These are phyloP conservation scores for Triplophysa tibetana DNA, from an alignment of 2,113 vertebrate genomes.

Conservation along the genomic window DNA sequence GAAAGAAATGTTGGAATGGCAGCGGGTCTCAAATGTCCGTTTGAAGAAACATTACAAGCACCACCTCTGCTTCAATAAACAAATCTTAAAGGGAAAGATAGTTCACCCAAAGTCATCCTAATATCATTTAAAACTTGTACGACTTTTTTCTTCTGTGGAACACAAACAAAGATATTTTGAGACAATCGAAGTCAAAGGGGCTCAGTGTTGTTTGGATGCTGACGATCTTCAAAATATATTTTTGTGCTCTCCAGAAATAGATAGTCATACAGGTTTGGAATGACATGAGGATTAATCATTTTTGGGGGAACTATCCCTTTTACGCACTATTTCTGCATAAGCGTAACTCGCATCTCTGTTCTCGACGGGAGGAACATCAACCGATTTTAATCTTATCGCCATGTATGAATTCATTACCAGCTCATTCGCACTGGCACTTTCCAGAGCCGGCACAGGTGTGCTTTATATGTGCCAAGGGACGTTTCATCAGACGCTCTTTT, in stretches of 20 bases:
- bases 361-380: not conserved
- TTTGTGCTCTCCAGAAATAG: too few relatives aligned
- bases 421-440: slow-evolving; percentile 41
- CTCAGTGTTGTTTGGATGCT: too few relatives aligned
- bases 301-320: too few relatives aligned
- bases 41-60: not conserved
- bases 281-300: too few relatives aligned
- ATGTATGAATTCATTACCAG: slow-evolving; percentile 43
- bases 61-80: not conserved
- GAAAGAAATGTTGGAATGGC: not conserved
- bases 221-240: too few relatives aligned
- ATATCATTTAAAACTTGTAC: too few relatives aligned
- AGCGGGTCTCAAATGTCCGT: not conserved
- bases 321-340: not conserved
- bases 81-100: not conserved
- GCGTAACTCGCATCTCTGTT: slow-evolving; percentile 5
- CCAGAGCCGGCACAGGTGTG: slow-evolving; percentile 43
- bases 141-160: too few relatives aligned
- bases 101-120: not conserved
- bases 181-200: too few relatives aligned
- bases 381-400: slow-evolving; percentile 10
- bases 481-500: slow-evolving; percentile 40
- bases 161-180: too few relatives aligned
- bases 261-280: too few relatives aligned
- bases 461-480: slow-evolving; percentile 36